Conservation (phyloP, 1,140 invertebrate species). For the Acromyrmex heyeri region DNA sequence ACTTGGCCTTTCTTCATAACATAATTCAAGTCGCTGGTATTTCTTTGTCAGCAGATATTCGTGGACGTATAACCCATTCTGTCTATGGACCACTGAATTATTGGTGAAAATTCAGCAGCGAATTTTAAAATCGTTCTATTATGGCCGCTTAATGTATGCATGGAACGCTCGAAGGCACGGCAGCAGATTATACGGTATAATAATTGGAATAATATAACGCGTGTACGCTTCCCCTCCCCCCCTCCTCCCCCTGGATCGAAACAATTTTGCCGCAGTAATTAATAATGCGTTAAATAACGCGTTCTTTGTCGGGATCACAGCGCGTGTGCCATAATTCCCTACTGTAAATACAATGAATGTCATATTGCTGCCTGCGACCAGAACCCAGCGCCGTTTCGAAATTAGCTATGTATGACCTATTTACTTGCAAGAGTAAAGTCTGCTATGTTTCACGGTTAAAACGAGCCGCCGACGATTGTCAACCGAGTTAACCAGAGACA, state of each 20-base stretch:
- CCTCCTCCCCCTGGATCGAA: constrained; percentile 4
- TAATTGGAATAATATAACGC: constrained; percentile 53
- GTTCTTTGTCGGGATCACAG: constrained; percentile 47
- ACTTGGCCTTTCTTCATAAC: neutral
- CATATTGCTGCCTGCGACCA: constrained; percentile 29
- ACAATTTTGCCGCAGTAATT: constrained; percentile 58
- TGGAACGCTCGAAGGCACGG: constrained; percentile 43
- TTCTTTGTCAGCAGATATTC: constrained; percentile 28
- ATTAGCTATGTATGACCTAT: constrained; percentile 69
- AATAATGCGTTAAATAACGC: constrained; percentile 61
- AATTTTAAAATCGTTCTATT: constrained; percentile 54
- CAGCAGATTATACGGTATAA: constrained; percentile 43
- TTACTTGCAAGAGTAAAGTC: constrained; percentile 63
- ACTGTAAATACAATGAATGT: constrained; percentile 61
- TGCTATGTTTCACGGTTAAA: constrained; percentile 42
- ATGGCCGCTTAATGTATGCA: constrained; percentile 50
- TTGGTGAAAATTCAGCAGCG: constrained; percentile 45
- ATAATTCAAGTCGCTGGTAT: constrained; percentile 3
- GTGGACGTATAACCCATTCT: neutral
- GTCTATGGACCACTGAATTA: constrained; percentile 19
- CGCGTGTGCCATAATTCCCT: constrained; percentile 33
- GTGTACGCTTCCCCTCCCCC: constrained; percentile 1
- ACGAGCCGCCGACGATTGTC: constrained; percentile 39
- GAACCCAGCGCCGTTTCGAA: constrained; percentile 31
- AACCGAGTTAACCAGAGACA: constrained; percentile 22